These are phyloP conservation scores for Bombus affinis DNA, from an alignment of 1,140 invertebrate species.

Conservation along the genomic window DNA sequence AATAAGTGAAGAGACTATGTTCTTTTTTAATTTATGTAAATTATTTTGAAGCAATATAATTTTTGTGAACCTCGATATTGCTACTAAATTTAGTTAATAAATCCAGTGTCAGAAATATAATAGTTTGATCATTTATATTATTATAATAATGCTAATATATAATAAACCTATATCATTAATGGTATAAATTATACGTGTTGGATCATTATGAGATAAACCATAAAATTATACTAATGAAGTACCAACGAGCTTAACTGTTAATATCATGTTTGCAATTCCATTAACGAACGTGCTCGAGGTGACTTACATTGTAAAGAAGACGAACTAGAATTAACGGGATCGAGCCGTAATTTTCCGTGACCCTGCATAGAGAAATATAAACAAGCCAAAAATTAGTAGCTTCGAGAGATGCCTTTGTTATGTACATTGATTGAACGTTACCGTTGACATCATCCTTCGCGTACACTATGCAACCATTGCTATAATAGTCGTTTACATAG, in stretches of 20 bases:
- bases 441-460: conserved; percentile 66
- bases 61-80: too few relatives aligned
- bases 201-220: background rate
- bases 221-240: background rate
- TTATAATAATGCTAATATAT: too few relatives aligned
- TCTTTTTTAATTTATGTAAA: too few relatives aligned
- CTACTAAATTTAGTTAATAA: too few relatives aligned
- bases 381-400: conserved; percentile 37
- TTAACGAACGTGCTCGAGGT: background rate
- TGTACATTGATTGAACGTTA: conserved; percentile 38
- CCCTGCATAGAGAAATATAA: background rate
- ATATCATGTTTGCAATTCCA: background rate
- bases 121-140: too few relatives aligned
- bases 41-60: too few relatives aligned
- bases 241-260: background rate
- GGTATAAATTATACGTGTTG: too few relatives aligned
- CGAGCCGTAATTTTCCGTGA: background rate
- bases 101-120: too few relatives aligned
- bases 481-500: conserved; percentile 72
- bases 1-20: too few relatives aligned
- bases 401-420: conserved; percentile 22
- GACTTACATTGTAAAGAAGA: background rate
- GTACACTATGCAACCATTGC: conserved; percentile 54
- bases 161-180: too few relatives aligned
- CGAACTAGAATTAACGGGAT: background rate